phyloP scores from a whole-genome alignment of 2,888 invertebrate genomes.

The Timandra comae region DNA sequence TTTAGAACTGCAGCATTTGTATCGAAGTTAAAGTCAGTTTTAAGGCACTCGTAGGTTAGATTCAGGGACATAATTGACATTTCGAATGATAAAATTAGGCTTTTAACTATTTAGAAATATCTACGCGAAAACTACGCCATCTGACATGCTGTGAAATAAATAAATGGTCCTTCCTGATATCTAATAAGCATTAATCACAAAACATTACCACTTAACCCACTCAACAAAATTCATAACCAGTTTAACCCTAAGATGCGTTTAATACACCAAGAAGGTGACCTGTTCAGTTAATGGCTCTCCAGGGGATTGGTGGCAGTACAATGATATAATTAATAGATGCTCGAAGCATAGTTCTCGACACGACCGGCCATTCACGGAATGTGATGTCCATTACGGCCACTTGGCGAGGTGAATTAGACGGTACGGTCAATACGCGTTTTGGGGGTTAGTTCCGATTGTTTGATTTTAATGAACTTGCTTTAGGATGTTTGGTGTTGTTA shows the following conservation, averaged over 20 bases:
- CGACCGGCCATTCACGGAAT: conserved; percentile 13
- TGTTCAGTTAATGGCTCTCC: conserved; percentile 64
- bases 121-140: too few species aligned
- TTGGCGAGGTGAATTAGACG: conserved; percentile 52
- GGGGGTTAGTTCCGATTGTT: conserved; percentile 23
- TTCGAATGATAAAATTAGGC: too few species aligned
- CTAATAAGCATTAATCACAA: too few species aligned
- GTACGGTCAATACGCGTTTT: conserved; percentile 33
- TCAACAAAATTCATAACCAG: conserved; percentile 30
- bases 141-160: too few species aligned
- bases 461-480: conserved; percentile 7
- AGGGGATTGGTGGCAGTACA: conserved; percentile 58
- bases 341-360: conserved; percentile 56
- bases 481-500: conserved; percentile 2
- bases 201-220: too few species aligned
- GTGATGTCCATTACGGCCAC: conserved; percentile 56
- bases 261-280: conserved; percentile 74
- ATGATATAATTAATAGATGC: conserved; percentile 74
- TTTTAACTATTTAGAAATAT: too few species aligned
- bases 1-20: too few species aligned
- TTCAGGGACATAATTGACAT: too few species aligned
- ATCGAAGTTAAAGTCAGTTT: too few species aligned
- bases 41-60: too few species aligned
- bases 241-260: conserved; percentile 43
- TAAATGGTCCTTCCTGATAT: too few species aligned